Base-by-base conservation (phyloP, 1,140 invertebrate species). In the Microplitis demolitor region DNA sequence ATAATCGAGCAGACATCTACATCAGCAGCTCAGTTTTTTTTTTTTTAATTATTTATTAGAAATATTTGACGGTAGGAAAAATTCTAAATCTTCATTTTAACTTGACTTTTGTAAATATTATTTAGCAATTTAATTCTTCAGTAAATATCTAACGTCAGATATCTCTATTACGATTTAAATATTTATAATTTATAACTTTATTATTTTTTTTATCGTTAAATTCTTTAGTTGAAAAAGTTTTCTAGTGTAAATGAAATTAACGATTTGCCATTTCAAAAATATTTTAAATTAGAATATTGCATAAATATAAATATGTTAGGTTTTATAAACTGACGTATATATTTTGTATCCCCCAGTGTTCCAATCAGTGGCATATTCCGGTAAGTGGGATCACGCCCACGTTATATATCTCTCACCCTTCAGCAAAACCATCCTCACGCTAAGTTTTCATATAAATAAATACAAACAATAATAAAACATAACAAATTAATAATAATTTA, bases 321-420 rank as follows among this genome's bases (percentile, higher is more conserved):
- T 35, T 68, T 66, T 68, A 56, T 69, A 82, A 87, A 88, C 87
- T 88, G 84, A 88, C 82, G 80, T 82, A 82, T 61, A 85, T 87
- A 78, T 87, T 88, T 87, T 88, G 81, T 88, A 87, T 87, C 85
- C 84, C 88, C 88, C 91, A 95, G 94, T 95, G 93, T 95, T 95
- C 93, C 94, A 95, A 92, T 95, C 93, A 89, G 93, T 95, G 92
- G 94, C 94, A 88, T 95, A 95, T 90, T 95, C 93, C 88, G 94
- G 94, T 95, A 94, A 95, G 93, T 94, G 88, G 88, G 86, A 86
- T 83, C 79, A 80, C 78, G 81, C 85, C 85, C 85, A 85, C 85
- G 61, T 69, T 68, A 24, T 24, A 24, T 78, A 81, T 66, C 50
- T 71, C 35, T 64, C 50, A 77, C 76, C 79, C 66, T 24, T 79